Evolutionary conservation across 2,797 vertebrate genomes (phyloP), one percentile per base, ranked within the genome.

Genomic region (Hippocampus kuda): DNA sequence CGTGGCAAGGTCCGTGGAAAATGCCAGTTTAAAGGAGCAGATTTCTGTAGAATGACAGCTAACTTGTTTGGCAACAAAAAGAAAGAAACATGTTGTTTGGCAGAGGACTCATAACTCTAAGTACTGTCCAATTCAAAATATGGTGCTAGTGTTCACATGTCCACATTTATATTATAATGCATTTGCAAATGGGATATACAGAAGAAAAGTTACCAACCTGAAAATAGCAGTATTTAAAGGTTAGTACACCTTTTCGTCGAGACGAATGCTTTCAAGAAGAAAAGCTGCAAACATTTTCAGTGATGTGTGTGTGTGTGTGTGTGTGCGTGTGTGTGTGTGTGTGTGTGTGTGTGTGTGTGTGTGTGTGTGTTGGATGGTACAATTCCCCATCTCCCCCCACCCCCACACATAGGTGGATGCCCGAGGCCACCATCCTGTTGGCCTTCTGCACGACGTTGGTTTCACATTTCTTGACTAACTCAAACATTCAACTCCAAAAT

Each of bases 1-100:
- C 63, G 85, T 78, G n/a, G 84, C 86, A 71, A 91, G 79, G 74
- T 90, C 87, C 1, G 67, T 79, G 65, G 72, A 72, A 71, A 78
- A 79, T 70, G 79, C 81, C 53, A 71, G 38, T 5, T 72, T 20
- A 15, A 78, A 48, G 22, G 46, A 59, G 53, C 10, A 83, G 60
- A 84, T 38, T 62, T 78, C 87, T 90, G 85, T 72, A 18, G 66
- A 79, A 75, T 16, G 22, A 70, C 5, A 76, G n/a, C 15, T n/a
- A 7, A 30, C 16, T 9, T 60, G 64, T 77, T 53, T 59, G 59
- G 46, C 56, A 22, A 76, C 61, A 71, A 38, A 0, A 69, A 34
- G 11, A 38, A 11, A 7, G 11, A 9, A n/a, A 73, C 75, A 41
- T 6, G 53, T 9, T 30, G n/a, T 46, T 16, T 62, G 22, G 18